Base-by-base conservation (phyloP, 2,797 vertebrate species). In the Galagoides demidoff region DNA sequence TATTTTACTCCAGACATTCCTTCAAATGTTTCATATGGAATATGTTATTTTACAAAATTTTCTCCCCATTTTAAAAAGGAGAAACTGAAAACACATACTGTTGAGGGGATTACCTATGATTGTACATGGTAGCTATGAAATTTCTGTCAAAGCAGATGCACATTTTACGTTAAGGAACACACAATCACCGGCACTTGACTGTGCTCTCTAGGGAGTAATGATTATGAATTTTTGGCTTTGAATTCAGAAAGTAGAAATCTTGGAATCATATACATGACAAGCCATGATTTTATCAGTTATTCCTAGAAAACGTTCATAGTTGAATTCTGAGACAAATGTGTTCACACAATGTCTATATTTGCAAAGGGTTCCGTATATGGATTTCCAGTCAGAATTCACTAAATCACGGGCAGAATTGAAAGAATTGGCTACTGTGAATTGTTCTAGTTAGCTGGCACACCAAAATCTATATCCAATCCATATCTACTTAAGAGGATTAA, bases 161-260 rank as follows among this genome's bases (percentile, higher is more conserved):
- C 2, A 79, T 83, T 85, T 84, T 84, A 89, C 22, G 45, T 91
- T 8, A 66, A 73, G 87, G 34, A 61, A 29, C 0, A 14, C 29
- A 6, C 0, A 20, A 4, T 83, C 29, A 7, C 0, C 16, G 3
- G 78, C n/a, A 23, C 3, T 81, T 37, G 66, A 14, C 12, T 63
- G 17, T 52, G 6, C n/a, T 74, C 1, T 66, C 49, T 11, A 73
- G 7, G 39, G 7, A 63, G 16, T 20, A 55, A 7, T 45, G 22
- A 43, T 61, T 84, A 77, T 68, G 11, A 77, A 43, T 20, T 55
- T 89, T 78, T 43, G 3, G 19, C 52, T 91, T 22, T 94, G 39
- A 79, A 74, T 92, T 94, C 27, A 57, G 20, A 84, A 89, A 76
- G 45, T 83, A 78, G n/a, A 92, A 88, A 92, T 70, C 52, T 76